Evolutionary conservation across 2,113 vertebrate species (phyloP).

Genomic region (Grammomys dolichurus): DNA sequence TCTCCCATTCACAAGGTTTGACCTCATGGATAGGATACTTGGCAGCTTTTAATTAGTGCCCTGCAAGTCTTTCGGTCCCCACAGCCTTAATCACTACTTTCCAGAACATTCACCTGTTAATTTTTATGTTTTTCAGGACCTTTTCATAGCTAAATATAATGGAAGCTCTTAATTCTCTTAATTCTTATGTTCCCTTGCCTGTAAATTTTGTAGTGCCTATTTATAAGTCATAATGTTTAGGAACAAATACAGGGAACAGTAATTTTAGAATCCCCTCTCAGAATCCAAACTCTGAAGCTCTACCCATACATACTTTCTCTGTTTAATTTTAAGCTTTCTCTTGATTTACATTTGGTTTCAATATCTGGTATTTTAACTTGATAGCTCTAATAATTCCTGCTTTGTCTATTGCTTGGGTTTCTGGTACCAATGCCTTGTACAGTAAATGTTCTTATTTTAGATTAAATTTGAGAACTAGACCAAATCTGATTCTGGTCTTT

Average conservation of each 20-base stretch:
- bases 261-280: constrained; percentile 26
- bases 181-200: not conserved
- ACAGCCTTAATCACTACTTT: constrained; percentile 68
- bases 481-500: constrained; percentile 23
- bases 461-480: constrained; percentile 8
- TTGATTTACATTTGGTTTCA: constrained; percentile 11
- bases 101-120: constrained; percentile 66
- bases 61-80: constrained; percentile 37
- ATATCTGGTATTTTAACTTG: constrained; percentile 36
- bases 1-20: constrained; percentile 68
- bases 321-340: constrained; percentile 2
- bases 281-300: not conserved
- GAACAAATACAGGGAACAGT: not conserved
- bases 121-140: not conserved
- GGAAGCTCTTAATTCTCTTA: constrained; percentile 20
- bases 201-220: not conserved
- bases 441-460: not conserved
- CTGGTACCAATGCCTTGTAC: not conserved
- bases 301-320: constrained; percentile 4
- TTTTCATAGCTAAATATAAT: constrained; percentile 24
- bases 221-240: constrained; percentile 37
- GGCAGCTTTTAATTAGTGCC: constrained; percentile 73
- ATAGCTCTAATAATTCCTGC: not conserved
- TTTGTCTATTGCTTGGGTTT: not conserved
- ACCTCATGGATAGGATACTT: constrained; percentile 57